A percentile compares a stretch with the other conserved stretches of the same genome.
Evolutionary conservation across 2,888 invertebrate species (phyloP).

Genomic region (Andrena dorsata): DNA sequence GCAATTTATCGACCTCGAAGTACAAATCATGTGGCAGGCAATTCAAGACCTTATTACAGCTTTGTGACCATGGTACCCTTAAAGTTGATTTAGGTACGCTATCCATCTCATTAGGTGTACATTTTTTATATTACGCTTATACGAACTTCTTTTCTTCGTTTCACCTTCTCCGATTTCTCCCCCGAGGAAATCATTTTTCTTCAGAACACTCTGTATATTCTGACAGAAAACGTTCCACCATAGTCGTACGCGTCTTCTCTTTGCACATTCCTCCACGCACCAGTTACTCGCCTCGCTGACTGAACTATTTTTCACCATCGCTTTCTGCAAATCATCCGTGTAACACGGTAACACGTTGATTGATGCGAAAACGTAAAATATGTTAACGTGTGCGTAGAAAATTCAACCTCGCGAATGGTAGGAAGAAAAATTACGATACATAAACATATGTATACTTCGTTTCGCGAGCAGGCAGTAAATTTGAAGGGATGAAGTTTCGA

Average conservation of each 20-base stretch:
- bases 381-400: not conserved
- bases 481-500: not conserved
- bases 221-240: not conserved
- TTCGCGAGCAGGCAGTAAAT: not conserved
- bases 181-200: too few species aligned
- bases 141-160: too few species aligned
- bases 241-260: slow-evolving; percentile 8
- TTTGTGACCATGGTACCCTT: too few species aligned
- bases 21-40: too few species aligned
- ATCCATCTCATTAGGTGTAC: too few species aligned
- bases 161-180: too few species aligned
- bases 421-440: not conserved
- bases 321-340: slow-evolving; percentile 34
- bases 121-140: too few species aligned
- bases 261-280: not conserved
- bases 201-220: too few species aligned
- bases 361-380: slow-evolving; percentile 1
- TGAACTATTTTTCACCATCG: slow-evolving; percentile 41
- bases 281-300: slow-evolving; percentile 18
- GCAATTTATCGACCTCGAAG: too few species aligned
- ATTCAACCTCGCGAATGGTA: not conserved
- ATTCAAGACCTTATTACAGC: too few species aligned
- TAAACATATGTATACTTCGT: not conserved
- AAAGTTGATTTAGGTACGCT: too few species aligned
- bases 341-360: slow-evolving; percentile 14